Conservation (phyloP, 1,140 invertebrate species). For the Pseudomyrmex gracilis region DNA sequence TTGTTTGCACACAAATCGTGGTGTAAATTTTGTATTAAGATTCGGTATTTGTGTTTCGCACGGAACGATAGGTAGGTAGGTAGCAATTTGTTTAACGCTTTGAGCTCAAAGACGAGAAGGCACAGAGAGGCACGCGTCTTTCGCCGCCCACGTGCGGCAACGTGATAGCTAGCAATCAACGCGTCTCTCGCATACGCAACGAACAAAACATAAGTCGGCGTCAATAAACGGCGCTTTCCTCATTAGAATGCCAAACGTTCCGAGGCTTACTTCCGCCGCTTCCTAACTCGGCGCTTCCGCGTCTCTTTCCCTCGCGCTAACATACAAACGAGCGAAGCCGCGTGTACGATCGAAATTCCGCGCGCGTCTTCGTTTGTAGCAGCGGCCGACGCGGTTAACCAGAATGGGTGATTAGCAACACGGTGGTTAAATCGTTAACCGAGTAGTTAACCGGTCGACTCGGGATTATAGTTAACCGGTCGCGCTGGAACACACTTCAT, state of each 20-base stretch:
- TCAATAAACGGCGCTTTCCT: slow-evolving; percentile 74
- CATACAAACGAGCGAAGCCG: slow-evolving; percentile 2
- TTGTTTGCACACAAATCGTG: too few species aligned
- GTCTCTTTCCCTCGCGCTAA: not conserved
- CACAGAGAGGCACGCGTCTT: slow-evolving; percentile 40
- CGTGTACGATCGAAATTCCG: slow-evolving; percentile 48
- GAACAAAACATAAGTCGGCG: slow-evolving; percentile 65
- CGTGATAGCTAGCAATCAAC: slow-evolving; percentile 55
- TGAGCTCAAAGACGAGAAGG: slow-evolving; percentile 21
- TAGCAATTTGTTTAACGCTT: not conserved
- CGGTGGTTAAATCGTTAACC: slow-evolving; percentile 53
- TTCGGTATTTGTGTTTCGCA: not conserved
- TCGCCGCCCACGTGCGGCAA: slow-evolving; percentile 41
- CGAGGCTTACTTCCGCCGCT: slow-evolving; percentile 73
- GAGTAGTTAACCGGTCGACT: slow-evolving; percentile 47
- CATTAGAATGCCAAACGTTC: slow-evolving; percentile 81
- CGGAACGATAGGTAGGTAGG: not conserved
- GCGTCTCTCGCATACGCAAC: slow-evolving; percentile 32
- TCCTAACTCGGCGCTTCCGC: slow-evolving; percentile 73
- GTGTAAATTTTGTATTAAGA: too few species aligned
- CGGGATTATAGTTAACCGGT: slow-evolving; percentile 37
- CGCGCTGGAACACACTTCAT: slow-evolving; percentile 17
- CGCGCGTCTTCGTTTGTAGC: slow-evolving; percentile 47
- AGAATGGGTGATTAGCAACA: slow-evolving; percentile 51
- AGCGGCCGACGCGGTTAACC: slow-evolving; percentile 52